Percentiles rank a stretch among this genome's conserved stretches.
phyloP scores from a whole-genome alignment of 2,888 invertebrate genomes.

The Meganola albula region DNA sequence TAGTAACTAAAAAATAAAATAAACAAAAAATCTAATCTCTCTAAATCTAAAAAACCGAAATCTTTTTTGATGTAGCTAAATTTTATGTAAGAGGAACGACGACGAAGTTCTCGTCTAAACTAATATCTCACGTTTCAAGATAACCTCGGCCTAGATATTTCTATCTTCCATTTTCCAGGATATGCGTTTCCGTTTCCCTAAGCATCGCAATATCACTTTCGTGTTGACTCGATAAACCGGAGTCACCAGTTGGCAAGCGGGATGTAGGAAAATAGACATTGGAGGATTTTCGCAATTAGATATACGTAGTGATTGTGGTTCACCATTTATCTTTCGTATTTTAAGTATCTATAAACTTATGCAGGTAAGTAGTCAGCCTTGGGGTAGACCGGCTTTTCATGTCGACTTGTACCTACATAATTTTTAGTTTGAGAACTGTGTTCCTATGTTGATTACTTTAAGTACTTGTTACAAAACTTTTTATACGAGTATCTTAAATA shows the following conservation, averaged over 20 bases:
- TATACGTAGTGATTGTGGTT: not conserved
- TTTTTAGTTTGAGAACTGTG: too few relatives aligned
- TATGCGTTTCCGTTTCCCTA: constrained; percentile 48
- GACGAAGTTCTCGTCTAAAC: too few relatives aligned
- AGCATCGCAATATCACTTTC: constrained; percentile 36
- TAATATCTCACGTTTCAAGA: not conserved
- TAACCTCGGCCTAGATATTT: not conserved
- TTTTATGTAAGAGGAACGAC: too few relatives aligned
- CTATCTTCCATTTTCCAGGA: constrained; percentile 40
- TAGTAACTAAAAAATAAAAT: too few relatives aligned
- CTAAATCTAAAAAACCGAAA: too few relatives aligned
- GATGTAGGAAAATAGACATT: not conserved
- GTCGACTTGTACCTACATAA: too few relatives aligned
- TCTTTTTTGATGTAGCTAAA: too few relatives aligned
- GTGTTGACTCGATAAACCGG: constrained; percentile 24
- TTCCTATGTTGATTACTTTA: too few relatives aligned
- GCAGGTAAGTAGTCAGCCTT: too few relatives aligned
- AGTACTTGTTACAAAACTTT: too few relatives aligned
- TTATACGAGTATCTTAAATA: too few relatives aligned
- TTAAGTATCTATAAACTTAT: not conserved
- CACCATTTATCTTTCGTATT: not conserved
- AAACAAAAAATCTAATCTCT: too few relatives aligned
- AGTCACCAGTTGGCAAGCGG: constrained; percentile 5
- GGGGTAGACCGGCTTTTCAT: constrained; percentile 10
- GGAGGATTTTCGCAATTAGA: not conserved